A percentile compares a stretch with the other conserved stretches of the same genome.
phyloP scores from a whole-genome alignment of 2,797 vertebrate species.

The Agapornis canus region DNA sequence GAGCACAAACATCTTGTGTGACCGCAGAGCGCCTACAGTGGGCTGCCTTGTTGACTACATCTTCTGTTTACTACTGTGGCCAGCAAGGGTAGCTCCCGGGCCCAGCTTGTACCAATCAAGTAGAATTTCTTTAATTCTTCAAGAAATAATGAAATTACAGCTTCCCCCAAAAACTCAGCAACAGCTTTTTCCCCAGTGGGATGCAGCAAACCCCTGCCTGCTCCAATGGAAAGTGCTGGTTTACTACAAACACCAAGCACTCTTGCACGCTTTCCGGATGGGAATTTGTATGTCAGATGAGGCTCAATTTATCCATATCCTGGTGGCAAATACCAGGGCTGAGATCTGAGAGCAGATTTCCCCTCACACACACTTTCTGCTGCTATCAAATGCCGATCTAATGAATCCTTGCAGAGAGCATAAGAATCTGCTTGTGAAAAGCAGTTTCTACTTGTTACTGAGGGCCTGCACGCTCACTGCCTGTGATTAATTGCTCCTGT shows the following conservation, averaged over 20 bases:
- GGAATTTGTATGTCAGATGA: background rate
- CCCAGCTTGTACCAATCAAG: background rate
- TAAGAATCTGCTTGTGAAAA: slow-evolving; percentile 28
- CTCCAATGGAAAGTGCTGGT: background rate
- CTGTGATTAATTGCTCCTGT: background rate
- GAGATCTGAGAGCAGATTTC: background rate
- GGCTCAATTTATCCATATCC: background rate
- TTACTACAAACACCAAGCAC: background rate
- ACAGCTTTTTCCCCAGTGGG: background rate
- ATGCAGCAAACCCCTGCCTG: background rate
- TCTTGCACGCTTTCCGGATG: background rate
- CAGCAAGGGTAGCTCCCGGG: background rate
- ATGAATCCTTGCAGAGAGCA: background rate
- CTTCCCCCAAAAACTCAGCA: background rate
- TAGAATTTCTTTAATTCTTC: background rate
- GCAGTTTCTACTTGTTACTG: background rate
- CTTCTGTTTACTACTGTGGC: background rate
- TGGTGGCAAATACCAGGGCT: background rate
- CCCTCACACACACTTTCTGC: background rate
- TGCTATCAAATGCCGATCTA: background rate
- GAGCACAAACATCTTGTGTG: slow-evolving; percentile 31
- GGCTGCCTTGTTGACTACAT: background rate
- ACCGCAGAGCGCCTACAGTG: background rate
- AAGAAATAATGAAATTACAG: background rate
- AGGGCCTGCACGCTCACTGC: background rate